Base-by-base conservation (phyloP, 2,888 invertebrate genomes). In the Belgica antarctica region DNA sequence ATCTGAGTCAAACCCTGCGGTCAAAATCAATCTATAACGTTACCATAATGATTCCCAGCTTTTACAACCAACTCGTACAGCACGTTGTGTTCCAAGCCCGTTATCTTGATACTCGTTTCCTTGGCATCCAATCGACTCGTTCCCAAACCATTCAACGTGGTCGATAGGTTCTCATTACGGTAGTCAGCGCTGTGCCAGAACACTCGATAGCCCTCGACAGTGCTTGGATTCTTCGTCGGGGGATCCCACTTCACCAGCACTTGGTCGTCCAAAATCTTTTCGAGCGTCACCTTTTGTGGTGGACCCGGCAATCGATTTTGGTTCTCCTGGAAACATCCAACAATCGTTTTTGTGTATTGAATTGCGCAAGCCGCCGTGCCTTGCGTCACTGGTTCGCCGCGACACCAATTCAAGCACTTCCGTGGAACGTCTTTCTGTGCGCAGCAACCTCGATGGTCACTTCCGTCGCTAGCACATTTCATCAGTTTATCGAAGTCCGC, bases 361-460 rank as follows among this genome's bases (percentile, higher is more conserved):
- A 92, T 77, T 0, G 89, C 86, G 75, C 92, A 93, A 12, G 84
- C 77, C 73, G 83, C 83, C 3, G 24, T 36, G 68, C 86, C 83
- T 3, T 82, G 78, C 1, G 84, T 81, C 28, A 90, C 85, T 0
- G 88, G 82, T 71, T 90, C 89, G 0, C 92, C 92, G 34, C 91
- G 85, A 76, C 94, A 94, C 84, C 92, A 89, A 76, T 92, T 90
- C 73, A 93, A 80, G 77, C 93, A 94, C 73, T 87, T 85, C 34
- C 90, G 83, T 0, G 92, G 91, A 1, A 94, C 92, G 59, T 89
- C 88, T 80, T 86, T 86, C 19, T 88, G 87, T 0, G 89, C 87
- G 77, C 94, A 94, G 77, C 94, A 94, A 72, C 87, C 86, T 52
- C 92, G 84, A 79, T 94, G 94, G 77, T 94, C 93, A 74, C 85